phyloP scores from a whole-genome alignment of 2,113 vertebrate genomes.

The Girardinichthys multiradiatus region DNA sequence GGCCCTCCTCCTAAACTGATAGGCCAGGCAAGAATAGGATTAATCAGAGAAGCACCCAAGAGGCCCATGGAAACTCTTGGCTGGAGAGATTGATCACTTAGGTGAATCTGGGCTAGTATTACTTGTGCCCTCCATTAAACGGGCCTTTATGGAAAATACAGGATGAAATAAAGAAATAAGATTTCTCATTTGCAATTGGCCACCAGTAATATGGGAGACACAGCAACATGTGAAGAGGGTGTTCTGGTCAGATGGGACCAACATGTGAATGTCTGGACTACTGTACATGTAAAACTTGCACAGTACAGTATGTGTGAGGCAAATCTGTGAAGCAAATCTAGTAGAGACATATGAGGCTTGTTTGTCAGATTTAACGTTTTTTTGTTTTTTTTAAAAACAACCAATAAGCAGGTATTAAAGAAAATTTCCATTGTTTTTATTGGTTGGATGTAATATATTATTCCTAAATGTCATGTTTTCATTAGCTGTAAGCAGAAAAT shows the following conservation, averaged over 20 bases:
- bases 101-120: too few species aligned
- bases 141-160: not conserved
- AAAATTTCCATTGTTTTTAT: not conserved
- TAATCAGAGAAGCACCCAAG: too few species aligned
- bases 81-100: too few species aligned
- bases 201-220: too few species aligned
- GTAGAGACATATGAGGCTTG: not conserved
- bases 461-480: not conserved
- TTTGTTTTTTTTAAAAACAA: not conserved
- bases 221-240: not conserved
- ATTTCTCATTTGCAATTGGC: not conserved
- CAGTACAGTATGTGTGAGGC: too few species aligned
- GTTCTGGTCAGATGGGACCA: too few species aligned
- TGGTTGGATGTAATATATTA: not conserved
- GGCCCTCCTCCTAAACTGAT: too few species aligned
- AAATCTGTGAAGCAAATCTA: too few species aligned
- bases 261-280: too few species aligned
- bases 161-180: not conserved
- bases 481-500: not conserved
- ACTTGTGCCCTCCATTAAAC: not conserved
- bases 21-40: too few species aligned
- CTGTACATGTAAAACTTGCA: too few species aligned
- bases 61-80: too few species aligned
- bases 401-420: not conserved
- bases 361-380: not conserved